Evolutionary conservation across 2,888 invertebrate genomes (phyloP).

Genomic region (Polymixis flavicincta): DNA sequence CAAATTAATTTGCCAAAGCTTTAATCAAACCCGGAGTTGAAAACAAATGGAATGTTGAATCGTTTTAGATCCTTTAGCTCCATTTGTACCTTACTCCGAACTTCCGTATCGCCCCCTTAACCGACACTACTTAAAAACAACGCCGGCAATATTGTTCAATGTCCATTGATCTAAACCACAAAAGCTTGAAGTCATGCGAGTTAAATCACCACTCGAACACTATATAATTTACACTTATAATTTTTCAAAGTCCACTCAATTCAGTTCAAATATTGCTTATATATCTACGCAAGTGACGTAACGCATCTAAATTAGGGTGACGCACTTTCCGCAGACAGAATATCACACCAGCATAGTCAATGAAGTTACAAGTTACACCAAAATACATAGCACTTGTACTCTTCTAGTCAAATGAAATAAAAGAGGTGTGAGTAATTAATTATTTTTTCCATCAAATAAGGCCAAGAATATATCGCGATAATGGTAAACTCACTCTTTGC

Average conservation of each 20-base stretch:
- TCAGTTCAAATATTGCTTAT: constrained; percentile 38
- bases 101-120: not conserved
- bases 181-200: constrained; percentile 11
- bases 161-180: constrained; percentile 24
- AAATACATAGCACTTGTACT: not conserved
- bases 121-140: constrained; percentile 24
- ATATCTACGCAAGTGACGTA: constrained; percentile 8
- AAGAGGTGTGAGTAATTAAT: too few relatives aligned
- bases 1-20: constrained; percentile 30
- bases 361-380: not conserved
- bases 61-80: not conserved
- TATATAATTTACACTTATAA: constrained; percentile 37
- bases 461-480: not conserved
- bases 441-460: not conserved
- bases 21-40: constrained; percentile 25
- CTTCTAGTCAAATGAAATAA: not conserved
- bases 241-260: constrained; percentile 48
- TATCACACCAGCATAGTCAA: not conserved
- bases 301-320: constrained; percentile 36
- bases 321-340: not conserved
- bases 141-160: constrained; percentile 18
- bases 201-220: constrained; percentile 13
- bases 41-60: constrained; percentile 35
- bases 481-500: constrained; percentile 35
- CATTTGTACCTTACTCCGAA: constrained; percentile 37